Evolutionary conservation across 2,113 vertebrate genomes (phyloP), one percentile per base, ranked within the genome.

Genomic region (Megatriorchis doriae): DNA sequence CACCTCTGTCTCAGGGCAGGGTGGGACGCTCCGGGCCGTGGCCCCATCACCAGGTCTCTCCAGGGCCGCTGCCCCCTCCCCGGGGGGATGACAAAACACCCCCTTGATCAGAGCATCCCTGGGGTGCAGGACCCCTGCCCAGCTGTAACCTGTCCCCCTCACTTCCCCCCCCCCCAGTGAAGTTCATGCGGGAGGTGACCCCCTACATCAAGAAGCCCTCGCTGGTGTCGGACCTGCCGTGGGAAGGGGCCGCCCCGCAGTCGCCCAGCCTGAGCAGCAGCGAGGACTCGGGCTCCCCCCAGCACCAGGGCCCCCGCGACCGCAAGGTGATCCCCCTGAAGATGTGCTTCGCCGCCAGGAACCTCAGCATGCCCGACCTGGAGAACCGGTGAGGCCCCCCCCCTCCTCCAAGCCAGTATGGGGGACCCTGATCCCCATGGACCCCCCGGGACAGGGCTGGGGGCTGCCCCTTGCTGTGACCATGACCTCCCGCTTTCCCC

Each of bases 171-270:
- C 3, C 11, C 14, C 5, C 93, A 99, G 99, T 99, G 90, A 99
- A 99, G 84, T 99, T 99, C 97, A 99, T 99, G 97, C 98, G 98
- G 47, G 99, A 99, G 97, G 99, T 99, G 34, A 99, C 99, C 3
- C 99, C 99, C 3, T 99, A 99, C 97, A 99, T 99, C 95, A 99
- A 99, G 98, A 99, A 99, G 96, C 98, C 99, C 0, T 99, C 98
- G 0, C 92, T 99, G 87, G 99, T 99, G 82, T 98, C 99, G 1
- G 99, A 99, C 93, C 98, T 99, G 96, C 98, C 99, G 0, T 99
- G 99, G 99, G 99, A 99, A 13, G 98, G 98, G 47, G 86, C 97
- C 0, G 85, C 98, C 48, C 98, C 98, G 0, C 99, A 98, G 96
- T 99, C 99, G 1, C 99, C 99, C 80, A 99, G 97, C 97, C 98